These are phyloP conservation scores for Myoxocephalus aenaeus DNA, from an alignment of 2,797 vertebrate genomes.

Conservation along the genomic window DNA sequence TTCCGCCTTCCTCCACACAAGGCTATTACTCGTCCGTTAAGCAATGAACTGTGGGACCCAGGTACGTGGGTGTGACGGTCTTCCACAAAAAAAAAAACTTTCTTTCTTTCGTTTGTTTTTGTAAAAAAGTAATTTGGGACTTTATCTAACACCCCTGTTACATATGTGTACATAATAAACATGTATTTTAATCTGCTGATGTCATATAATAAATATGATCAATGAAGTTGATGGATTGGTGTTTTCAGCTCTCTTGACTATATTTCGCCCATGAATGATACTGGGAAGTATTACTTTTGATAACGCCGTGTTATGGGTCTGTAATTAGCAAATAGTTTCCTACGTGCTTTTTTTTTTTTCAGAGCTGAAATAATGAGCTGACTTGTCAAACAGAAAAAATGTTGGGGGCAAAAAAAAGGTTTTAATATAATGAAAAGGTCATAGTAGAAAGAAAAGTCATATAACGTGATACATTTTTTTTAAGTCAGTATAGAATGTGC, in stretches of 20 bases:
- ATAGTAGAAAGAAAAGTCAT: no score
- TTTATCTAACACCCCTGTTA: conserved; percentile 80
- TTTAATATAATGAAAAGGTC: no score
- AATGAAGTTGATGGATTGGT: conserved; percentile 46
- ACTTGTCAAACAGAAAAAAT: no score
- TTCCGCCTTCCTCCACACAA: conserved; percentile 29
- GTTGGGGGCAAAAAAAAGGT: no score
- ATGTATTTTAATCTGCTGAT: conserved; percentile 84
- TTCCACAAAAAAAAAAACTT: conserved; percentile 61
- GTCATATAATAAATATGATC: conserved; percentile 83
- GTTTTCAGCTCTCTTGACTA: conserved; percentile 1
- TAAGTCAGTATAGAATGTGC: no score
- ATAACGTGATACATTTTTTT: no score
- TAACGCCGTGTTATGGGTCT: no score
- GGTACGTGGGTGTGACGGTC: conserved; percentile 70
- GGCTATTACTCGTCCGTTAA: conserved; percentile 60
- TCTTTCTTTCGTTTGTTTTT: conserved; percentile 60
- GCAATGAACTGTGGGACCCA: conserved; percentile 77
- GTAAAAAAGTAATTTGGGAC: conserved; percentile 77
- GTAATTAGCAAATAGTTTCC: no score
- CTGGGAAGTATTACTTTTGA: no score
- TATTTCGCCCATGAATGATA: no score
- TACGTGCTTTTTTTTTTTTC: no score
- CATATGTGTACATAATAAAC: conserved; percentile 82
- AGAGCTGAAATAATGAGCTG: no score